Evolutionary conservation across 2,113 vertebrate genomes (phyloP), one percentile per base, ranked within the genome.

Genomic region (Clarias gariepinus): DNA sequence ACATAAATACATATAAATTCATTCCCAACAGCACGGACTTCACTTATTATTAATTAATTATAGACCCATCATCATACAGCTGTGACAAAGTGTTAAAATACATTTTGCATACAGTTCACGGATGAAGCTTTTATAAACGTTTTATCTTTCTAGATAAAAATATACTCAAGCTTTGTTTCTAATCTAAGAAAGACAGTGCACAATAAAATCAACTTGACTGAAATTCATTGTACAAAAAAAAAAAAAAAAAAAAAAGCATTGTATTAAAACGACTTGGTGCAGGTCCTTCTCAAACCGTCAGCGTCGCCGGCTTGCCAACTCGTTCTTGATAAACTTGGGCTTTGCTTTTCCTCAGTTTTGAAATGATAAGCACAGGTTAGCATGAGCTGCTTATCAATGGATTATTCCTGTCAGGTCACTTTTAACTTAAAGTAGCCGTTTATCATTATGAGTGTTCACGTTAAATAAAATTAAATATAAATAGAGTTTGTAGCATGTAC

Each of bases 111-210:
- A 90, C 87, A 2, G 23, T 55, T 28, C 8, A 25, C 47, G 15
- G 4, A 28, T 2, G 4, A 53, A 76, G 16, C 21, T 9, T 66
- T 47, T 79, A 11, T 69, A 21, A 21, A 16, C 15, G 15, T 64
- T 66, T 4, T 66, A 7, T 61, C 53, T 78, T 68, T 47, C 25
- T 52, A 47, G 33, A 47, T 57, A 30, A 82, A 94, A 94, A 94
- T 93, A 94, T 92, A 91, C 83, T 88, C 63, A 77, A 85, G 91
- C 87, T 87, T 92, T 85, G 89, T 88, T 82, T 92, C 91, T 91
- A 94, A 82, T 92, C 91, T 92, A 95, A 15, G 71, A 90, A 93
- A 94, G 92, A 93, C 92, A 93, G 92, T 93, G 93, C 92, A 94
- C 92, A 89, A 90, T 91, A 92, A 85, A 64, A 86, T 89, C 89